Conservation (phyloP, 2,888 invertebrate genomes). For the Stenodema calcarata region DNA sequence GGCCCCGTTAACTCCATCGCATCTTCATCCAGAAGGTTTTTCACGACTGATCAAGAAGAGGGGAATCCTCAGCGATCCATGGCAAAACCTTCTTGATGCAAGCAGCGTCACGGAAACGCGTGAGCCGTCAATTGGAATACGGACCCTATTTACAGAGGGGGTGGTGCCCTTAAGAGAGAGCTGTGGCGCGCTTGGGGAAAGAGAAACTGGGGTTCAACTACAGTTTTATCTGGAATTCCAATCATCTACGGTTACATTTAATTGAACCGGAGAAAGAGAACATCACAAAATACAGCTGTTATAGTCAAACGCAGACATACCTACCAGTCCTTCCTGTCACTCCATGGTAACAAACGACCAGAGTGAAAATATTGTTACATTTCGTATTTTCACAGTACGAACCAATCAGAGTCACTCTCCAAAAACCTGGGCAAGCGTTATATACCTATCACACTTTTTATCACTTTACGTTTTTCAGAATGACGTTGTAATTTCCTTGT, state of each 20-base stretch:
- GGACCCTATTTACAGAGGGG: not conserved
- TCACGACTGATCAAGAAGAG: slow-evolving; percentile 25
- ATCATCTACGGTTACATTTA: not conserved
- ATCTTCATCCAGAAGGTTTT: slow-evolving; percentile 8
- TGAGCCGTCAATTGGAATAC: slow-evolving; percentile 32
- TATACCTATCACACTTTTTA: too few species aligned
- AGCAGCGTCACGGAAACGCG: slow-evolving; percentile 30
- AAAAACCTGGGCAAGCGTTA: too few species aligned
- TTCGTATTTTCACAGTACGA: too few species aligned
- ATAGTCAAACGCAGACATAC: not conserved
- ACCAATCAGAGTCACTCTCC: too few species aligned
- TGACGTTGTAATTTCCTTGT: too few species aligned
- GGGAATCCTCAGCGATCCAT: slow-evolving; percentile 7
- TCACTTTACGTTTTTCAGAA: too few species aligned
- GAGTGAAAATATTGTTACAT: too few species aligned
- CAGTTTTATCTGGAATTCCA: not conserved
- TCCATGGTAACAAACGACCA: too few species aligned
- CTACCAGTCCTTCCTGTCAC: too few species aligned
- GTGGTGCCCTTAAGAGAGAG: not conserved
- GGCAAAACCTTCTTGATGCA: slow-evolving; percentile 6
- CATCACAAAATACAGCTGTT: not conserved
- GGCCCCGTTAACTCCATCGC: slow-evolving; percentile 27
- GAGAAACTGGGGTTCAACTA: not conserved
- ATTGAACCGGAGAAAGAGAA: not conserved
- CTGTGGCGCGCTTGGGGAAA: not conserved